phyloP scores from a whole-genome alignment of 2,113 vertebrate species.

The Budorcas taxicolor region DNA sequence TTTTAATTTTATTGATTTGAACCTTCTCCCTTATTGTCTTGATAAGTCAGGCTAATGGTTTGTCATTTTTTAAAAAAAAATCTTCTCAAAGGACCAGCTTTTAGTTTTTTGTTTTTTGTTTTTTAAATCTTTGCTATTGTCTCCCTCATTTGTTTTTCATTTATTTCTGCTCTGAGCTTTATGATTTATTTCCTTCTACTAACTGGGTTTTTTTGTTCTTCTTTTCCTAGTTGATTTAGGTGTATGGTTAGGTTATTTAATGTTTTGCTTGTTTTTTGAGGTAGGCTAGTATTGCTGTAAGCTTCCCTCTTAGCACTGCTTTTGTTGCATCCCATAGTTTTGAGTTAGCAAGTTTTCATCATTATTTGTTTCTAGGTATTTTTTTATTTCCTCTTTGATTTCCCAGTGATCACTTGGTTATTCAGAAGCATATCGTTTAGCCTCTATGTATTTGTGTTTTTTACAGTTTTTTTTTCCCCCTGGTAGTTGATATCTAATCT shows the following conservation, averaged over 20 bases:
- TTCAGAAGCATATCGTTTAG: neutral
- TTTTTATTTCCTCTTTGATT: neutral
- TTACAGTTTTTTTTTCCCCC: neutral
- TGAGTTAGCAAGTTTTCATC: neutral
- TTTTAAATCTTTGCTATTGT: neutral
- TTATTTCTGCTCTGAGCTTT: neutral
- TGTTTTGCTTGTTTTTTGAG: neutral
- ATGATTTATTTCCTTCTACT: neutral
- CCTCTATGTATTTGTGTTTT: neutral
- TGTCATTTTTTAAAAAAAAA: neutral
- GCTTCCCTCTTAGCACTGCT: neutral
- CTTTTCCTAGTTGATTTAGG: neutral
- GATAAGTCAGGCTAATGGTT: neutral
- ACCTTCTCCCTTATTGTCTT: neutral
- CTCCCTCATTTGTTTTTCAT: neutral
- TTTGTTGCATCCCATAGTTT: neutral
- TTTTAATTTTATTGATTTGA: neutral
- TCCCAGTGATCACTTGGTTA: neutral
- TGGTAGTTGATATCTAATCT: neutral
- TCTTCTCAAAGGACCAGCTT: neutral
- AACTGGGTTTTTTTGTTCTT: neutral
- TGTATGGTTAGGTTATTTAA: neutral
- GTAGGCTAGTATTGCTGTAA: neutral
- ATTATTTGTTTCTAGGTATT: neutral
- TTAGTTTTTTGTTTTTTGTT: neutral